Base-by-base conservation (phyloP, 2,888 invertebrate genomes). In the Leucozona laternaria region DNA sequence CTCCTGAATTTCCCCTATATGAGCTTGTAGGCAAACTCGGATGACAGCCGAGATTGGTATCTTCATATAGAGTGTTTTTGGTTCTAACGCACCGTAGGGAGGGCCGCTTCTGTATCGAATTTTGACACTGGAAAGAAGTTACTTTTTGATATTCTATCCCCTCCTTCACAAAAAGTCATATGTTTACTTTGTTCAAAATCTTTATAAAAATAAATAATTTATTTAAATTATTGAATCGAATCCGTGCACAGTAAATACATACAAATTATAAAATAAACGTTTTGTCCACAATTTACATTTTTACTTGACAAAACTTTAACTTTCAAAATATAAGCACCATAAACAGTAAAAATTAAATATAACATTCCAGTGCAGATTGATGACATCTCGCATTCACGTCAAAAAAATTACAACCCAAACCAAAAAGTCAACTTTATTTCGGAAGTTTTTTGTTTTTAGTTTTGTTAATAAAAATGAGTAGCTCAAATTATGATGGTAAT, bases 401-500 rank as follows among this genome's bases (percentile, higher is more conserved):
- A 85, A 78, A 80, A 68, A n/a, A 31, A 20, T 11, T 53, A 15
- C 37, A 20, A 34, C 50, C 22, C 0, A 53, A 37, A 50, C 4
- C 15, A 4, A 62, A 20, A n/a, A 28, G 11, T 25, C 53, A 22
- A 20, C 34, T 45, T 20, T 50, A n/a, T 53, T 17, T 48, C 31
- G 17, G 43, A 68, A 62, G 8, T 4, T 37, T 58, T 71, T 80
- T 85, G 66, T 77, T 81, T 77, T 85, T 73, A 78, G 37, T 66
- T 31, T 34, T 34, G 13, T 48, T n/a, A 45, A 43, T 15, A 15
- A 66, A 37, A 77, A 86, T 86, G 86, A 78, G 70, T 37, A 79
- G 78, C 62, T 60, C 53, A 15, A 86, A 70, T 53, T 86, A 86
- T 22, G 86, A 86, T 70, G 86, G 86, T 86, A 82, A 86, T 58